These are phyloP conservation scores for Cairina moschata DNA, from an alignment of 2,113 vertebrate species.

Conservation along the genomic window DNA sequence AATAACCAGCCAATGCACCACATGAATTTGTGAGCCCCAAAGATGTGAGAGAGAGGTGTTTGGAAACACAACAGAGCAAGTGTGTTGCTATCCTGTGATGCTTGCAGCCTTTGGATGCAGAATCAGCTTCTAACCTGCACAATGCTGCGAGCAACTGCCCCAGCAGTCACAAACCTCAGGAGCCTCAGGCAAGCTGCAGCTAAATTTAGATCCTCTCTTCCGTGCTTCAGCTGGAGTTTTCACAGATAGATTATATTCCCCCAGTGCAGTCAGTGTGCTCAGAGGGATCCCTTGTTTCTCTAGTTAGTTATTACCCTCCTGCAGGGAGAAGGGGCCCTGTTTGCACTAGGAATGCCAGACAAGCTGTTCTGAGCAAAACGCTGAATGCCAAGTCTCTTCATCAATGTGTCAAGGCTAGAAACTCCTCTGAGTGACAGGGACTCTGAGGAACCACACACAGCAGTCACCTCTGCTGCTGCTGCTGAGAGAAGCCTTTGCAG, in stretches of 20 bases:
- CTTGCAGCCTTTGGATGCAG: neutral
- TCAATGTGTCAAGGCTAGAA: neutral
- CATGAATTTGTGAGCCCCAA: neutral
- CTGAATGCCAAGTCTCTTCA: neutral
- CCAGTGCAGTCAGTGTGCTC: neutral
- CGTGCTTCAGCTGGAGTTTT: neutral
- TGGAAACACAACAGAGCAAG: neutral
- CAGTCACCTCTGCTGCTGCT: neutral
- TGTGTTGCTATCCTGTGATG: neutral
- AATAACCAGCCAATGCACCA: neutral
- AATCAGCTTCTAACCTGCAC: neutral
- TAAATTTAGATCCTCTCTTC: neutral
- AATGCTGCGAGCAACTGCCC: neutral
- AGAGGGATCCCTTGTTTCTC: slow-evolving; percentile 14
- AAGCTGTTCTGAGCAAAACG: neutral
- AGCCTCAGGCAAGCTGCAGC: slow-evolving; percentile 5
- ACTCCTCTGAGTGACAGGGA: neutral
- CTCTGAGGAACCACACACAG: neutral
- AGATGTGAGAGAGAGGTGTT: neutral
- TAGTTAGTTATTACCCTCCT: neutral
- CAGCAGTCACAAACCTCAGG: neutral
- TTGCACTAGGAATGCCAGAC: neutral
- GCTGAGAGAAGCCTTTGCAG: neutral
- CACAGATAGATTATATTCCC: neutral
- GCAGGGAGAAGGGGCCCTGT: neutral